phyloP scores from a whole-genome alignment of 2,797 vertebrate genomes.

The Pelobates cultripes region DNA sequence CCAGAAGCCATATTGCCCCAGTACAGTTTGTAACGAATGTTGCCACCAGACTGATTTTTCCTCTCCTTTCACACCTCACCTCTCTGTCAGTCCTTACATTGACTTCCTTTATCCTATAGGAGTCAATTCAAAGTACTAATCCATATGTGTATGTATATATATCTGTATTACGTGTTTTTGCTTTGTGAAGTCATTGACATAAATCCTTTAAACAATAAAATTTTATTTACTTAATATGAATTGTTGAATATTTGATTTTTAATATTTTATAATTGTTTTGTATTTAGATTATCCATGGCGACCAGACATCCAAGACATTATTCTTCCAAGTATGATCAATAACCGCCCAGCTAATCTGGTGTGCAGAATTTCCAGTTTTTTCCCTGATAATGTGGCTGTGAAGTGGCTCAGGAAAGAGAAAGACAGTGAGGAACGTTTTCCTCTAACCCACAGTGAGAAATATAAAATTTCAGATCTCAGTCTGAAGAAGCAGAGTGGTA shows the following conservation, averaged over 20 bases:
- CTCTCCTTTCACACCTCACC: no score
- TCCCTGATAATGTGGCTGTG: constrained; percentile 26
- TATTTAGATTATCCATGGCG: constrained; percentile 31
- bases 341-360: constrained; percentile 6
- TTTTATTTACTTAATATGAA: no score
- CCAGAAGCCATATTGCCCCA: no score
- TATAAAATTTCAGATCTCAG: constrained; percentile 10
- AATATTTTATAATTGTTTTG: not conserved
- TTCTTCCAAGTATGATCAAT: constrained; percentile 17
- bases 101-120: no score
- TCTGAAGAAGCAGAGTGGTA: constrained; percentile 19
- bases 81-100: no score
- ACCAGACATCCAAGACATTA: constrained; percentile 30
- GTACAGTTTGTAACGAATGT: no score
- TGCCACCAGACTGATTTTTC: no score
- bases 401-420: constrained; percentile 38
- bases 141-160: no score
- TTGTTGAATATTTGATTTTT: not conserved
- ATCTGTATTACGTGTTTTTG: no score
- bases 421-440: not conserved
- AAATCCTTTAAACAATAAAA: no score
- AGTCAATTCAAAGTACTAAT: no score
- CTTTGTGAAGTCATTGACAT: no score
- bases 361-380: constrained; percentile 40
- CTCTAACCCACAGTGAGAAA: not conserved